Conservation (phyloP, 2,888 invertebrate species). For the Onthophagus sagittarius region DNA sequence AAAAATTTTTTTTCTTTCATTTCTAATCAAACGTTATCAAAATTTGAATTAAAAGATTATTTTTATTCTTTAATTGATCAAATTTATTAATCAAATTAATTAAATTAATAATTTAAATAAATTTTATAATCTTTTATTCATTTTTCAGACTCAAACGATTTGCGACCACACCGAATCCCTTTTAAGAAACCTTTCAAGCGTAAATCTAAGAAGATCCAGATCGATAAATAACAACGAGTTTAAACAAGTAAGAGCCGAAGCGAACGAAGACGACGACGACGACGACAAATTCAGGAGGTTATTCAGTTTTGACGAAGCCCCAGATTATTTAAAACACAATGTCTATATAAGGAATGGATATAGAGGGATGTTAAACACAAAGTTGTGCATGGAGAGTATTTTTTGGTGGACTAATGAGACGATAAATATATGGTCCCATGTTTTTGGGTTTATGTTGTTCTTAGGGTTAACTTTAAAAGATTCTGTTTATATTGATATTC, state of each 20-base stretch:
- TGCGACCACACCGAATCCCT: constrained; percentile 26
- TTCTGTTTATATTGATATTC: constrained; percentile 71
- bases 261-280: constrained; percentile 7
- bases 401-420: constrained; percentile 98
- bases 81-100: no score
- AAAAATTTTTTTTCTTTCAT: no score
- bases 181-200: constrained; percentile 19
- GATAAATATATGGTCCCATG: constrained; percentile 95
- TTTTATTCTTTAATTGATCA: no score
- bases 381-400: constrained; percentile 82
- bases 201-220: constrained; percentile 1
- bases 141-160: constrained; percentile 7
- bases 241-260: not conserved
- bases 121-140: no score
- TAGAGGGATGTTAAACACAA: constrained; percentile 75
- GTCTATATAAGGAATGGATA: constrained; percentile 83
- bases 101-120: no score
- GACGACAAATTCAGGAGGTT: constrained; percentile 36
- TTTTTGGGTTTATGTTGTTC: constrained; percentile 82
- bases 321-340: constrained; percentile 81
- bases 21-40: no score
- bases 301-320: constrained; percentile 59
- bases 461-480: constrained; percentile 81
- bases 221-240: constrained; percentile 5
- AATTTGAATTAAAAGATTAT: no score